These are phyloP conservation scores for Hydriomena furcata DNA, from an alignment of 2,888 invertebrate species.

Conservation along the genomic window DNA sequence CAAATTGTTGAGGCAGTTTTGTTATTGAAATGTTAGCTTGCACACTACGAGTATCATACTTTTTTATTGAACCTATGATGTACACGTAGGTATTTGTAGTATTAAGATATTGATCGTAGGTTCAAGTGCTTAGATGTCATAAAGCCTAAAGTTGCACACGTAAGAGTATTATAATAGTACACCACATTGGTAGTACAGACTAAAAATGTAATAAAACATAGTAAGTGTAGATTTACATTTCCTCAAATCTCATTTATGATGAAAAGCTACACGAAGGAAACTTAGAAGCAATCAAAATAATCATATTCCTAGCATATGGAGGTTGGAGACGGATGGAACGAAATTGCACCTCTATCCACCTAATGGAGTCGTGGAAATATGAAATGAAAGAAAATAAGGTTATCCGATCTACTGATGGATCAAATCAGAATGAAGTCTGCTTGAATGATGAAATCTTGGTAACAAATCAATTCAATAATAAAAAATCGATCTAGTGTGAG, in stretches of 20 bases:
- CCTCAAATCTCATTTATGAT: constrained; percentile 50
- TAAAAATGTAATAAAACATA: too few species aligned
- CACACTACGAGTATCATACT: too few species aligned
- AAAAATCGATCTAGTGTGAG: too few species aligned
- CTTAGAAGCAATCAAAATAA: constrained; percentile 49
- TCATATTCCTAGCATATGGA: constrained; percentile 49
- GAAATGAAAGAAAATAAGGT: constrained; percentile 3
- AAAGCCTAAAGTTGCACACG: too few species aligned
- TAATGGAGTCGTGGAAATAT: constrained; percentile 26
- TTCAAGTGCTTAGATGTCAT: too few species aligned
- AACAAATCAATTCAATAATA: too few species aligned
- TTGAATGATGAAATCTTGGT: background rate
- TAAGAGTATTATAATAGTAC: too few species aligned
- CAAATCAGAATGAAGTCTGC: background rate
- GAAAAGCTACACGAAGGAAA: constrained; percentile 33
- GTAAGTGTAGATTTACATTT: constrained; percentile 30
- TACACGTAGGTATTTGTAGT: too few species aligned
- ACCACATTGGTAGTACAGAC: too few species aligned
- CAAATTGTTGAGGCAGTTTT: background rate
- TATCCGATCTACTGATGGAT: background rate
- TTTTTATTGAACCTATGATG: too few species aligned
- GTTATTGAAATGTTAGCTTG: background rate
- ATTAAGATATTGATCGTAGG: too few species aligned
- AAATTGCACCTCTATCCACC: constrained; percentile 42
- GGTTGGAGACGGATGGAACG: constrained; percentile 31